Percentiles rank a stretch among this genome's conserved stretches.
Evolutionary conservation across 2,888 invertebrate species (phyloP).

Genomic region (Drosophila trichaetosa): DNA sequence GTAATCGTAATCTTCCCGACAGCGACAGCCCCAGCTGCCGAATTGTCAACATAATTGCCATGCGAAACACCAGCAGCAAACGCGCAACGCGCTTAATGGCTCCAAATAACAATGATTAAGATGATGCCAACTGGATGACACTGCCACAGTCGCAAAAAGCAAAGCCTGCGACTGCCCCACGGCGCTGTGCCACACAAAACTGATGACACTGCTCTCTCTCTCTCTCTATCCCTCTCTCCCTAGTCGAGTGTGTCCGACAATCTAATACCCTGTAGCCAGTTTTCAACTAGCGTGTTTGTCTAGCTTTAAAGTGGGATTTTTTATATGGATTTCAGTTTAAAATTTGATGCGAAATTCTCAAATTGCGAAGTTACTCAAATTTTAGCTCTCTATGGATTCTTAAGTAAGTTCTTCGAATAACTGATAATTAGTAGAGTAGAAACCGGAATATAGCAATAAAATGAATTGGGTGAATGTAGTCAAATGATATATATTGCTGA

Average conservation of each 20-base stretch:
- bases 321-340: not conserved
- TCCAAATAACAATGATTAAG: constrained; percentile 79
- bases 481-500: not conserved
- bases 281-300: not conserved
- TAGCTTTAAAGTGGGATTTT: not conserved
- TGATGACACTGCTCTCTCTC: constrained; percentile 17
- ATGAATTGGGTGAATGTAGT: not conserved
- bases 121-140: constrained; percentile 45
- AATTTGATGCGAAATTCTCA: not conserved
- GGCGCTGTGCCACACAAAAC: constrained; percentile 16
- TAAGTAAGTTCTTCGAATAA: not conserved
- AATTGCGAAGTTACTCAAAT: not conserved
- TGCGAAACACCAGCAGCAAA: constrained; percentile 75
- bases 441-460: not conserved
- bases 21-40: constrained; percentile 42
- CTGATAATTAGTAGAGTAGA: not conserved
- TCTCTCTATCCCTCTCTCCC: not conserved
- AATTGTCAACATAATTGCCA: constrained; percentile 77
- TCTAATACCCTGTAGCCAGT: not conserved
- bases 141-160: constrained; percentile 1
- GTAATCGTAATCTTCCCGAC: constrained; percentile 49
- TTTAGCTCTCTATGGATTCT: not conserved
- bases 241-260: not conserved
- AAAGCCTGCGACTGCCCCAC: constrained; percentile 9
- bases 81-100: constrained; percentile 67